Evolutionary conservation across 1,140 invertebrate species (phyloP).

Genomic region (Diuraphis noxia): DNA sequence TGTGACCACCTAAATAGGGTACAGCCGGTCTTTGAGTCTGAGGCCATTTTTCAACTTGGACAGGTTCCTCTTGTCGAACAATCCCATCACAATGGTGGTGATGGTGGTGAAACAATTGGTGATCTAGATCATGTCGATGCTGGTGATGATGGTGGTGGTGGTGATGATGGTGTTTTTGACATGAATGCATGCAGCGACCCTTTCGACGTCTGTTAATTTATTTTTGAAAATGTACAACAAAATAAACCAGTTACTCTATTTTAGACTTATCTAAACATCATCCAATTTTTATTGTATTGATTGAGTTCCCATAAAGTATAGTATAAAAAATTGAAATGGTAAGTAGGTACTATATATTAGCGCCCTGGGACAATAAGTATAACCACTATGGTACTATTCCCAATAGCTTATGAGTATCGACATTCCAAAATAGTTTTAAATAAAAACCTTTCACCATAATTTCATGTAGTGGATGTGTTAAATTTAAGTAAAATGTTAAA

Average conservation of each 20-base stretch:
- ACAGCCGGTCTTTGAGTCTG: constrained; percentile 10
- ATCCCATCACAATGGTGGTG: constrained; percentile 45
- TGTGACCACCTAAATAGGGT: constrained; percentile 44
- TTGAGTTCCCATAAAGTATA: not conserved
- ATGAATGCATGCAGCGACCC: constrained; percentile 45
- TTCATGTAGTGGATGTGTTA: not conserved
- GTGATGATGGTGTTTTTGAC: constrained; percentile 45
- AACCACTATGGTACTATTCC: not conserved
- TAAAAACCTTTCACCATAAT: not conserved
- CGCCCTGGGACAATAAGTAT: not conserved
- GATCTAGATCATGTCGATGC: constrained; percentile 37
- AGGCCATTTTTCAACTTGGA: not conserved
- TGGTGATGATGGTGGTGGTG: constrained; percentile 31
- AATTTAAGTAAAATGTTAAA: not conserved
- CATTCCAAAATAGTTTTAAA: not conserved
- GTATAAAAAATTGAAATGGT: not conserved
- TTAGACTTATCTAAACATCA: not conserved
- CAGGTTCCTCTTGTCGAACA: constrained; percentile 27
- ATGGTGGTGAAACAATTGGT: constrained; percentile 43
- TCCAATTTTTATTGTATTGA: not conserved
- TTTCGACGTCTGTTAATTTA: constrained; percentile 14
- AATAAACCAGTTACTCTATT: not conserved
- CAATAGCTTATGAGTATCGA: not conserved
- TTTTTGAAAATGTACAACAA: not conserved
- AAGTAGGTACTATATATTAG: not conserved